phyloP scores from a whole-genome alignment of 2,113 vertebrate species.

The Hypomesus transpacificus region DNA sequence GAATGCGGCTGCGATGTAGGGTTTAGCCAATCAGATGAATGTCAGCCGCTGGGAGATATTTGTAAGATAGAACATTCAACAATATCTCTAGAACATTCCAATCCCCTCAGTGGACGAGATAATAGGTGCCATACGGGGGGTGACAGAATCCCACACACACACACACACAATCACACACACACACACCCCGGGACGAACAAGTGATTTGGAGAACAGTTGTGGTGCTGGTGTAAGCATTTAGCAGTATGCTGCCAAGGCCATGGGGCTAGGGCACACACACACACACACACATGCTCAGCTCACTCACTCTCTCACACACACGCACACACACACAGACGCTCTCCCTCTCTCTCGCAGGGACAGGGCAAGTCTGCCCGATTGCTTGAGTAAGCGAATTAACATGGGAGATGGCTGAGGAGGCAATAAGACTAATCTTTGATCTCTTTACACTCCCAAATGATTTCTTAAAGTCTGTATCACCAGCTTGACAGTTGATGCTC shows the following conservation, averaged over 20 bases:
- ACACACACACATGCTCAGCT: conserved; percentile 1
- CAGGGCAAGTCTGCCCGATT: conserved; percentile 56
- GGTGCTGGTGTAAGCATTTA: conserved; percentile 53
- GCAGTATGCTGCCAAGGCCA: conserved; percentile 44
- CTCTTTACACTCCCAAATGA: conserved; percentile 68
- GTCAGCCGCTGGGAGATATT: conserved; percentile 63
- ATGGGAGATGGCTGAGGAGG: conserved; percentile 67
- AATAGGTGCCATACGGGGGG: conserved; percentile 53
- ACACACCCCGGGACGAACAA: not conserved
- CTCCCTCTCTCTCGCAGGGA: conserved; percentile 17
- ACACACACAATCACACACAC: conserved; percentile 13
- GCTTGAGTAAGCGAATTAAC: conserved; percentile 76
- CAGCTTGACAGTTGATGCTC: conserved; percentile 73
- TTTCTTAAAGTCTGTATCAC: conserved; percentile 75
- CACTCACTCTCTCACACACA: not conserved
- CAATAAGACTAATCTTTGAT: conserved; percentile 76
- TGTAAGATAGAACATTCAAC: conserved; percentile 62
- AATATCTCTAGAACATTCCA: conserved; percentile 64
- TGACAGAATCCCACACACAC: conserved; percentile 55
- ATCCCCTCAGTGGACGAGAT: conserved; percentile 57
- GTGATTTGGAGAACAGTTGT: conserved; percentile 1
- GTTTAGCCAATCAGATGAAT: conserved; percentile 66
- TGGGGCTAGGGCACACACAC: conserved; percentile 11
- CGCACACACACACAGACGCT: conserved; percentile 10
- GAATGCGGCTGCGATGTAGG: conserved; percentile 53